Evolutionary conservation across 2,113 vertebrate genomes (phyloP).

Genomic region (Daboia siamensis): DNA sequence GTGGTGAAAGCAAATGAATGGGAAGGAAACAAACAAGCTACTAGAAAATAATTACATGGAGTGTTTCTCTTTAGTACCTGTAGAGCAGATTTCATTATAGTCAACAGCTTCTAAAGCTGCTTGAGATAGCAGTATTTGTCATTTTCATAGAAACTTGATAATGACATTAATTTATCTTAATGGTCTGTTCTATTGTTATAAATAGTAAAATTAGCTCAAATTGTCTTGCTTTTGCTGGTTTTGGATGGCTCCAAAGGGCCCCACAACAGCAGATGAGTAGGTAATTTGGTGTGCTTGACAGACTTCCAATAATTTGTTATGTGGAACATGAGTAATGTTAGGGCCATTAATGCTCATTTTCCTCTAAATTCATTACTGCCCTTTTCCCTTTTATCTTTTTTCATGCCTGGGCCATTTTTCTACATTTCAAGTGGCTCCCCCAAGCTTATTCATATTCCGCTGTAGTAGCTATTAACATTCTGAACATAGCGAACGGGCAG

Average conservation of each 20-base stretch:
- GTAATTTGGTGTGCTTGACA: constrained; percentile 99
- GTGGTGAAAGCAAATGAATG: constrained; percentile 99
- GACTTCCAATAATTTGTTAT: constrained; percentile 99
- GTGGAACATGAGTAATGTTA: constrained; percentile 99
- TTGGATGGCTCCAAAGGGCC: constrained; percentile 94
- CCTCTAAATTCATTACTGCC: constrained; percentile 99
- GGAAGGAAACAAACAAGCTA: constrained; percentile 99
- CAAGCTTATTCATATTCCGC: constrained; percentile 84
- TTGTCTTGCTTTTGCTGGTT: constrained; percentile 99
- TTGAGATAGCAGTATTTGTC: constrained; percentile 98
- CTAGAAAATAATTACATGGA: constrained; percentile 99
- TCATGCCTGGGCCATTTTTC: constrained; percentile 93
- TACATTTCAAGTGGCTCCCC: constrained; percentile 90
- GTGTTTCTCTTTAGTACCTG: constrained; percentile 99
- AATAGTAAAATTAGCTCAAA: constrained; percentile 99
- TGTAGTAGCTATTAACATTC: constrained; percentile 83
- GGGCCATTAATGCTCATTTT: constrained; percentile 99
- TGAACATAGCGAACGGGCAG: constrained; percentile 77
- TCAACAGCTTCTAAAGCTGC: constrained; percentile 99
- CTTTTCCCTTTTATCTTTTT: constrained; percentile 99
- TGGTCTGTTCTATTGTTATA: constrained; percentile 99
- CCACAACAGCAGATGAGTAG: constrained; percentile 91
- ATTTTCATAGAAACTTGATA: constrained; percentile 99
- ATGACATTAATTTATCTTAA: constrained; percentile 99
- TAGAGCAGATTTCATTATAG: constrained; percentile 99